These are phyloP conservation scores for Mastigias papua DNA, from an alignment of 30 jellyfish, hydroid and myxozoan genomes.

Conservation along the genomic window DNA sequence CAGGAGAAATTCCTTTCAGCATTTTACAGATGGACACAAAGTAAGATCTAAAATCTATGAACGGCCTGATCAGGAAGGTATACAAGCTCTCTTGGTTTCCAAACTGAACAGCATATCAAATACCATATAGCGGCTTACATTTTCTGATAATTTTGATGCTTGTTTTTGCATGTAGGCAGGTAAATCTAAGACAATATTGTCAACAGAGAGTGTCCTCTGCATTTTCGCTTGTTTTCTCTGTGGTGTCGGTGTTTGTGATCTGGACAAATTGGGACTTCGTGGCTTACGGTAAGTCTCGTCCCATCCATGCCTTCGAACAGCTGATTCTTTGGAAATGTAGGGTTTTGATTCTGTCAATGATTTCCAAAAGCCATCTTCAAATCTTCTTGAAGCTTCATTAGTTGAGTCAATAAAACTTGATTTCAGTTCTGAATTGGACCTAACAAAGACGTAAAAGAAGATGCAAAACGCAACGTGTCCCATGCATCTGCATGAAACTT, in stretches of 20 bases:
- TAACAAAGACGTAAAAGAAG: background rate
- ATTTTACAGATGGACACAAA: too few species aligned
- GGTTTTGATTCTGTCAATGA: slow-evolving; percentile 34
- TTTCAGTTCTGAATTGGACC: slow-evolving; percentile 7
- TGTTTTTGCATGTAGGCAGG: slow-evolving; percentile 42
- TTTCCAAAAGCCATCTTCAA: slow-evolving; percentile 8
- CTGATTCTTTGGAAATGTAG: slow-evolving; percentile 17
- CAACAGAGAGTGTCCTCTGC: slow-evolving; percentile 40
- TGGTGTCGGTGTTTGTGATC: slow-evolving; percentile 1
- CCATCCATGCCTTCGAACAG: slow-evolving; percentile 34
- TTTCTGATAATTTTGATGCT: slow-evolving; percentile 40
- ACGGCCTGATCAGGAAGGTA: too few species aligned
- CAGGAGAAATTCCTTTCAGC: too few species aligned
- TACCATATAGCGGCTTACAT: slow-evolving; percentile 9
- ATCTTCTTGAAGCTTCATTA: background rate
- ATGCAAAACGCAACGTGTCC: too few species aligned
- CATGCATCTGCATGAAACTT: too few species aligned
- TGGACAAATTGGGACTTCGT: background rate
- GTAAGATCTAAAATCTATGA: too few species aligned
- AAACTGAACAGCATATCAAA: background rate
- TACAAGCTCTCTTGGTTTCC: too few species aligned
- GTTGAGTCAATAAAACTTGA: background rate
- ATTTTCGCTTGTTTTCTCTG: background rate
- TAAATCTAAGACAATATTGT: slow-evolving; percentile 19
- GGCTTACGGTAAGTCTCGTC: background rate